Base-by-base conservation (phyloP, 2,113 vertebrate genomes). In the Cinclus mexicanus region DNA sequence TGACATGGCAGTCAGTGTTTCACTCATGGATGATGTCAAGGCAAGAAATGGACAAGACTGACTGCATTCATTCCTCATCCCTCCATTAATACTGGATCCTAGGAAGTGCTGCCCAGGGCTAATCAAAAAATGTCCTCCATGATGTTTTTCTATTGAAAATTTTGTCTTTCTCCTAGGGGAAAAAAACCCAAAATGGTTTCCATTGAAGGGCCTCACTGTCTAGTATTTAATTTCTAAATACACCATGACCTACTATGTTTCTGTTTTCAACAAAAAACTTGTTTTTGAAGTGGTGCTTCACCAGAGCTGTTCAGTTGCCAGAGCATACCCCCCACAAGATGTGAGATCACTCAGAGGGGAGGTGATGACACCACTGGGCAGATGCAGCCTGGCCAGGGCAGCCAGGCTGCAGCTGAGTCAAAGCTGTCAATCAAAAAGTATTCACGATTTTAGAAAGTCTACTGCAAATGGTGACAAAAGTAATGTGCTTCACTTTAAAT, bases 401-500 rank as follows among this genome's bases (percentile, higher is more conserved):
- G 42, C 37, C 47, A 28, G 47, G 12, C 60, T 60, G 60, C 29
- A 42, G 17, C 1, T 17, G 41, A 69, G n/a, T 21, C 56, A 83
- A 93, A 83, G 55, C 47, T 64, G 24, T 18, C 75, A 79, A 41
- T 29, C 25, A 11, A 25, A 87, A 87, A 61, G 9, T 10, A 67
- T 15, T 60, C 9, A 49, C 35, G 28, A 29, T 52, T 63, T 59
- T 6, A 7, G 31, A 50, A 87, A 68, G 6, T 10, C 31, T 11
- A 18, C 22, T 24, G 22, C 37, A 71, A 72, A 35, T 6, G 13
- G 39, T 78, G 60, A 28, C 47, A 71, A 37, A 85, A 81, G 5
- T 16, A 28, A 37, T 1, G 14, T 4, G 12, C 22, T 77, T 70
- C 0, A 0, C 11, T 78, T 80, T 14, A 26, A 31, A 14, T 23